Evolutionary conservation across 2,888 invertebrate genomes (phyloP), one percentile per base, ranked within the genome.

Genomic region (Gandaritis pyraliata): DNA sequence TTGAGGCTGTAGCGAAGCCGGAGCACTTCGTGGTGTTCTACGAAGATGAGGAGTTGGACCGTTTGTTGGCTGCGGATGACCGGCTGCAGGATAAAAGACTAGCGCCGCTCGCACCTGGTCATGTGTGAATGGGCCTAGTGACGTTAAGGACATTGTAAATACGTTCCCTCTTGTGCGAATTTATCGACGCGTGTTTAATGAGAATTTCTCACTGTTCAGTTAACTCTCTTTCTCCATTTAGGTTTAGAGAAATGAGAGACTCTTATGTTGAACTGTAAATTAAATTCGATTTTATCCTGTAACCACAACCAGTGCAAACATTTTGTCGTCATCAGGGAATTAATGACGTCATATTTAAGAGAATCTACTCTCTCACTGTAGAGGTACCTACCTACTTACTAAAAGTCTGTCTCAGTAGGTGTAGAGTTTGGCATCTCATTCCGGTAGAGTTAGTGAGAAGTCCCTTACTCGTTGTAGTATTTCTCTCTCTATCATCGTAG

Each of bases 1-100:
- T 97, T 79, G 96, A 96, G 83, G 96, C 96, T 39, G 93, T 97
- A 12, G 94, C 94, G 74, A 95, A 95, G 65, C 95, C 96, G 0
- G 94, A 94, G 66, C 95, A 96, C 78, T 96, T 96, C 81, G 93
- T 94, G 33, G 95, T 96, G 39, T 96, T 95, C 85, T 96, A 96
- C 84, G 95, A 95, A 75, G 95, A 95, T 80, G 95, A 95, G 58
- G 95, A 96, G 74, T 89, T 97, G 56, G 96, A 96, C 79, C 93
- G 94, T 46, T 88, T 96, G 68, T 90, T 96, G 72, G 86, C 88
- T 12, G 86, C 80, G 57, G 88, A 89, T 81, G 86, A 83, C 65
- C 86, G 87, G 55, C 75, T 84, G 64, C 72, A 70, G 64, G 65
- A 62, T 69, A 79, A 76, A 72, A 66, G 67, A 66, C 72, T 72